Conservation (phyloP, 2,888 invertebrate genomes). For the Orchesellides sinensis region DNA sequence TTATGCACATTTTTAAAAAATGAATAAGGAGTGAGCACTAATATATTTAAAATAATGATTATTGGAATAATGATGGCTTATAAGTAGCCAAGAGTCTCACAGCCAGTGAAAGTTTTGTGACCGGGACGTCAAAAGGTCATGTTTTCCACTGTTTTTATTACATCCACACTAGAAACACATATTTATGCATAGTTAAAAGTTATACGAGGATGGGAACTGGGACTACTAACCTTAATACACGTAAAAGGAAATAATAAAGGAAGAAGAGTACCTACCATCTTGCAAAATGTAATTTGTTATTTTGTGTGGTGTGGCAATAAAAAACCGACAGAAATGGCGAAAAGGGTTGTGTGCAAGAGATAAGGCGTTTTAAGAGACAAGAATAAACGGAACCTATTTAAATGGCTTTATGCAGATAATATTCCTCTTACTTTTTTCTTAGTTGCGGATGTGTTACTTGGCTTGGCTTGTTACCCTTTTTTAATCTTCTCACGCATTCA, state of each 20-base stretch:
- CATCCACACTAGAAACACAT: conserved; percentile 28
- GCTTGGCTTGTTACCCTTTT: conserved; percentile 9
- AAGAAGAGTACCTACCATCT: background rate
- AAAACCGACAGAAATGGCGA: conserved; percentile 8
- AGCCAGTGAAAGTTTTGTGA: conserved; percentile 42
- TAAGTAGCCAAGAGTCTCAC: background rate
- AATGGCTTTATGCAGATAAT: too few species aligned
- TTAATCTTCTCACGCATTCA: conserved; percentile 43
- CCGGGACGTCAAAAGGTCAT: conserved; percentile 44
- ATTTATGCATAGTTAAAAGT: background rate
- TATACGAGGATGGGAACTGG: conserved; percentile 33
- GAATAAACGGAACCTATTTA: conserved; percentile 4
- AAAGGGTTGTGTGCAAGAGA: background rate
- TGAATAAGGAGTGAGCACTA: conserved; percentile 19
- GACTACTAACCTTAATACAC: conserved; percentile 49
- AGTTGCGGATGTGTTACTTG: conserved; percentile 8
- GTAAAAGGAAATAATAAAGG: background rate
- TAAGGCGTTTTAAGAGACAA: background rate
- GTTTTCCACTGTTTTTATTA: conserved; percentile 31
- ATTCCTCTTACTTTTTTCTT: conserved; percentile 36
- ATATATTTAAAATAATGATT: conserved; percentile 50
- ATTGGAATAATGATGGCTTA: background rate
- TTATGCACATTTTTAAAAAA: background rate
- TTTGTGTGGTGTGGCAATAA: conserved; percentile 2
- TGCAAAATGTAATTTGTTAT: background rate